A percentile compares a stretch with the other conserved stretches of the same genome.
Conservation (phyloP, 2,113 vertebrate species). For the Natator depressus region DNA sequence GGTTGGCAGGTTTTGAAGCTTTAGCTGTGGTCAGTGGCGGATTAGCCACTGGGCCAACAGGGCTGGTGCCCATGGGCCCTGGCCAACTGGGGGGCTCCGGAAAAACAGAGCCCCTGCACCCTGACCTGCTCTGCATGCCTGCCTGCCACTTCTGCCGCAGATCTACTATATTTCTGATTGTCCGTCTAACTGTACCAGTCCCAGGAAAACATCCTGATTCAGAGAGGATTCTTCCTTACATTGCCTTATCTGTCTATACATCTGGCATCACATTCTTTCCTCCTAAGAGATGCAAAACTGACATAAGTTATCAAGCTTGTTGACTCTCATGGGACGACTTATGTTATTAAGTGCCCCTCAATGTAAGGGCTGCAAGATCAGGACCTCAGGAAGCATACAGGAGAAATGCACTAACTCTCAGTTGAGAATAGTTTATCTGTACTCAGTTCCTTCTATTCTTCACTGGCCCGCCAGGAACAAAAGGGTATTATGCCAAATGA, state of each 20-base stretch:
- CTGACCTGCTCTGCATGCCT: too few species aligned
- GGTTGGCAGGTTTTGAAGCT: not conserved
- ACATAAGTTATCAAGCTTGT: not conserved
- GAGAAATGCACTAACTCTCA: fast-evolving
- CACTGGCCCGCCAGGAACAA: not conserved
- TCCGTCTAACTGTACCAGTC: too few species aligned
- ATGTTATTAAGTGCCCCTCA: fast-evolving
- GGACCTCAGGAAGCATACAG: fast-evolving
- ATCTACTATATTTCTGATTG: too few species aligned
- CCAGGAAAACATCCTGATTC: too few species aligned
- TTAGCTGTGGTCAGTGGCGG: not conserved
- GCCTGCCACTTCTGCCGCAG: too few species aligned
- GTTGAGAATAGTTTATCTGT: not conserved
- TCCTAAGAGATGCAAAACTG: not conserved
- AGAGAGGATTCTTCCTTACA: not conserved
- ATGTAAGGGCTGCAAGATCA: fast-evolving
- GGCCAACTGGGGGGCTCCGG: too few species aligned
- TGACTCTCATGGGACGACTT: fast-evolving
- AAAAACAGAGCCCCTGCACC: too few species aligned
- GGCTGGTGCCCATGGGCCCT: too few species aligned
- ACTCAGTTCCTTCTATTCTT: not conserved
- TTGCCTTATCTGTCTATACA: not conserved
- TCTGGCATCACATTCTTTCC: not conserved
- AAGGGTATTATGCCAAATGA: fast-evolving
- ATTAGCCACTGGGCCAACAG: not conserved